Evolutionary conservation across 2,113 vertebrate species (phyloP).

Genomic region (Cariama cristata): DNA sequence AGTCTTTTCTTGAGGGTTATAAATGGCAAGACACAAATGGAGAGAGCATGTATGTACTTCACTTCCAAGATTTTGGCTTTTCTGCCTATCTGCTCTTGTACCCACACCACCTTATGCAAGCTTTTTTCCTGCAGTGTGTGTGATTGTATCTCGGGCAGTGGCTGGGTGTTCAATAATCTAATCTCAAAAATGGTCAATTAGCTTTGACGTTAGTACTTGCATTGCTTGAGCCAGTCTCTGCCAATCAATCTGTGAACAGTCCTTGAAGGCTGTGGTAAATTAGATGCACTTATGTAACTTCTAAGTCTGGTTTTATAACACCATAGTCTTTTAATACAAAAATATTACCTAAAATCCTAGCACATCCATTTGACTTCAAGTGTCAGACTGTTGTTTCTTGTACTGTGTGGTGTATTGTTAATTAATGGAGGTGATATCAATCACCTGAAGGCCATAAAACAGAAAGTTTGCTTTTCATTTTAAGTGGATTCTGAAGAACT

Average conservation of each 20-base stretch:
- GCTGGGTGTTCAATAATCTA: not conserved
- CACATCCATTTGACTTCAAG: not conserved
- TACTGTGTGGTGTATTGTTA: not conserved
- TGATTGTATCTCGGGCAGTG: not conserved
- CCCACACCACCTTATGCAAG: not conserved
- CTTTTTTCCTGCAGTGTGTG: not conserved
- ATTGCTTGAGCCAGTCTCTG: not conserved
- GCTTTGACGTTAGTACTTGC: not conserved
- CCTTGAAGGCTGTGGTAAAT: not conserved
- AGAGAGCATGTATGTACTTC: not conserved
- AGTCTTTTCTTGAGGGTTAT: not conserved
- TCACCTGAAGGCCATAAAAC: not conserved
- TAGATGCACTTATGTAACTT: not conserved
- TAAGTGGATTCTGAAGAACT: not conserved
- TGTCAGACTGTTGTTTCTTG: not conserved
- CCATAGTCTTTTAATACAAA: not conserved
- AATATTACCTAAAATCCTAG: not conserved
- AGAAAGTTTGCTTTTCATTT: not conserved
- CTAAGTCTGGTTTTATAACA: not conserved
- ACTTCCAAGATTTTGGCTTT: not conserved
- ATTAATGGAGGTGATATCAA: not conserved
- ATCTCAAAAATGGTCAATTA: not conserved
- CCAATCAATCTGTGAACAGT: not conserved
- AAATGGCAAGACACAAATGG: not conserved
- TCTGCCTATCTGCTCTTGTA: not conserved